Evolutionary conservation across 2,113 vertebrate genomes (phyloP), one percentile per base, ranked within the genome.

Genomic region (Leptosomus discolor): DNA sequence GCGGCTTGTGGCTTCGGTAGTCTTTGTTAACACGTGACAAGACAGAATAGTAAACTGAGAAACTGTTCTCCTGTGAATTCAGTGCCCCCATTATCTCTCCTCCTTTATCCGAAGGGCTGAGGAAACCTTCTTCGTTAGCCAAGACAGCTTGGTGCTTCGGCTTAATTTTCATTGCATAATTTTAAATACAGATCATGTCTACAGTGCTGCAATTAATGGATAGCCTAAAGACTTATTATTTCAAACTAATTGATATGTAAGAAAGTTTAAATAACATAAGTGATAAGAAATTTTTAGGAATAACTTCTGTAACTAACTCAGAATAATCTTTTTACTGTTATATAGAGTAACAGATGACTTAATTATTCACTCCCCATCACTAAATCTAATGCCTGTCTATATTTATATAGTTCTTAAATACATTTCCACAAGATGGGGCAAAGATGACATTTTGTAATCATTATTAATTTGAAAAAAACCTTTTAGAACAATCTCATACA

Each of bases 221-320:
- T 98, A 98, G 98, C 98, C 98, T 98, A 98, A 98, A 98, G 98
- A 97, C 97, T 98, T 98, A 98, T 98, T 98, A 98, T 98, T 98
- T 98, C 97, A 97, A 98, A 98, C 97, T 98, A 98, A 98, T 98
- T 98, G 98, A 97, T 98, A 90, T 98, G 97, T 97, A 97, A 98
- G 96, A 95, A 97, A 98, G 97, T 97, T 98, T 98, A 98, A 98
- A 97, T 98, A 98, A 98, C 97, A 41, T 57, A 81, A 95, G 89
- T 32, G 94, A 83, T 92, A 96, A 83, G 87, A 95, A 97, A 48
- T 92, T 96, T 92, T 94, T 96, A 96, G 94, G 94, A 97, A 93
- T 90, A 95, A 96, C 96, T 96, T 97, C 89, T 92, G 96, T 92
- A 53, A 84, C 95, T 97, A 95, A 97, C 93, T 92, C 93, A 88